Base-by-base conservation (phyloP, 2,797 vertebrate genomes). In the Argentina silus region DNA sequence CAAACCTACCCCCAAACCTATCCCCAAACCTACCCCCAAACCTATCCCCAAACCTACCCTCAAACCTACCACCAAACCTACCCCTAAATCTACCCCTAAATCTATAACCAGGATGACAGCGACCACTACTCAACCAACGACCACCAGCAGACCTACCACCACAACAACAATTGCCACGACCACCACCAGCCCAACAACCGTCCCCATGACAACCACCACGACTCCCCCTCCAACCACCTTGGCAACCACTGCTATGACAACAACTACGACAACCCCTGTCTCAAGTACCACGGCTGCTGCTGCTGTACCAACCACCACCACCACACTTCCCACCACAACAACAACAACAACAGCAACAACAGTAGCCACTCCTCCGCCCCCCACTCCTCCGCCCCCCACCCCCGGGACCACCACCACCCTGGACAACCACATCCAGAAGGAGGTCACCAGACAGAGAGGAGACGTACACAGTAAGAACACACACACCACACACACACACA, bases 391-490 rank as follows among this genome's bases (percentile, higher is more conserved):
- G 73, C 15, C 1, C 14, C 27, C n/a, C 36, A 14, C 1, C 3
- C 42, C 48, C 7, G 17, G 45, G 47, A 63, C 71, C 47, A 90
- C 87, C 50, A 76, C 85, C 3, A 92, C 94, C 0, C 75, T 93
- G 73, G 94, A 94, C 89, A 97, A 97, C 92, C 93, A 87, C 74
- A 93, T 97, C 80, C 92, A 93, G 67, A 85, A 89, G 43, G 95
- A 96, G 0, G 92, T 89, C 77, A 91, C 95, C 68, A 95, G 94
- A 79, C 95, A 94, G 44, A 89, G 97, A 84, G 97, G 97, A 80
- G 97, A 98, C 42, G 97, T 98, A 7, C 96, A 98, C 89, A 98
- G 97, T 98, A 84, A 96, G 96, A 15, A 50, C 50, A 48, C 9
- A 47, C 68, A 67, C n/a, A 66, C 45, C 27, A 36, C 27, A 36